Evolutionary conservation across 2,797 vertebrate genomes (phyloP).

Genomic region (Garrulus glandarius): DNA sequence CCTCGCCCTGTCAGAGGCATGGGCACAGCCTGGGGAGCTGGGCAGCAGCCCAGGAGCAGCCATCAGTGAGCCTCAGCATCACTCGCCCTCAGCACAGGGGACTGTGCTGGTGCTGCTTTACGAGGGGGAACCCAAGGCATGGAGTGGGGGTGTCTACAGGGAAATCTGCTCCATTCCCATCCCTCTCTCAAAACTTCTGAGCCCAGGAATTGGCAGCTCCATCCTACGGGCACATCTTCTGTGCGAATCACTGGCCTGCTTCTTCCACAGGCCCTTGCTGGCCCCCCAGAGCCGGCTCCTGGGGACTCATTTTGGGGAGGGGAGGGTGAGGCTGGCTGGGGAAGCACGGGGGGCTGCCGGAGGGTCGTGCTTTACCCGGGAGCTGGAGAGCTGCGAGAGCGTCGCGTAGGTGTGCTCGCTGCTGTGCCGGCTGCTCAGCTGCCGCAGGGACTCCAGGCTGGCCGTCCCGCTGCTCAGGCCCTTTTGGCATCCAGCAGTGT

Average conservation of each 20-base stretch:
- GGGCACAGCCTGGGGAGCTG: background rate
- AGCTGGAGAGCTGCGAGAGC: conserved; percentile 75
- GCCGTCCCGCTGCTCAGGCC: conserved; percentile 69
- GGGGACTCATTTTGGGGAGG: background rate
- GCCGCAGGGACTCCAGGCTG: conserved; percentile 76
- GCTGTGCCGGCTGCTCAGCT: conserved; percentile 67
- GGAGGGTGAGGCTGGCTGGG: background rate
- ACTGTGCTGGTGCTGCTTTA: background rate
- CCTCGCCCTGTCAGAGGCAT: background rate
- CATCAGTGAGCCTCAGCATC: background rate
- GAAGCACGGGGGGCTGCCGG: background rate
- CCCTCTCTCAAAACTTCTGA: background rate
- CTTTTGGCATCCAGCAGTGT: conserved; percentile 63
- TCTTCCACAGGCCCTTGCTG: background rate
- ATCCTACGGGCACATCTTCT: fast-evolving
- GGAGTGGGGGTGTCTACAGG: fast-evolving
- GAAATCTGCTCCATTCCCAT: background rate
- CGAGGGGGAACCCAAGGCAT: background rate
- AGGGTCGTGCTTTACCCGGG: conserved; percentile 70
- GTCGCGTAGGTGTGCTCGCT: conserved; percentile 70
- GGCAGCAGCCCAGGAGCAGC: background rate
- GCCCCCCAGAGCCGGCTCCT: background rate
- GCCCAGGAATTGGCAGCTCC: background rate
- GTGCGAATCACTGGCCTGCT: background rate
- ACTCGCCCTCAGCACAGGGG: background rate